Evolutionary conservation across 1,140 invertebrate genomes (phyloP), one percentile per base, ranked within the genome.

Genomic region (Helicoverpa armigera): DNA sequence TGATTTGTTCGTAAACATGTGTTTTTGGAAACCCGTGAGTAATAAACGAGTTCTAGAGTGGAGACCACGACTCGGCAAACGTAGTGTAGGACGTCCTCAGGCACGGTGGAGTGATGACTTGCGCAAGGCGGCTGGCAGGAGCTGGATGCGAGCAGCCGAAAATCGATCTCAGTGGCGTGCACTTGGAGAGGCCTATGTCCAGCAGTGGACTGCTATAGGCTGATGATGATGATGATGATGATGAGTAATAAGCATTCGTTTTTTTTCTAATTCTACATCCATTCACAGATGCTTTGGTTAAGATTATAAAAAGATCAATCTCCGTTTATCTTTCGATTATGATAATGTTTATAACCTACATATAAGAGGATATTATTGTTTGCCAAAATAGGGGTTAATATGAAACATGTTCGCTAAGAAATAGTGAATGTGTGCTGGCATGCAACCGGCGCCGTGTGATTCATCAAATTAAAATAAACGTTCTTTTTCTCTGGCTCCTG

Each of bases 391-490:
- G 74, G 80, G 80, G 79, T 80, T 82, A 80, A 85, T 81, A 87
- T 84, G 76, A 87, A 86, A 81, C 83, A 83, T 63, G 83, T 80
- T 84, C 56, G 56, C 53, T 35, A 79, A 69, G 18, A 48, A 79
- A 69, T 79, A 70, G 77, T 65, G 61, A 43, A 53, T 67, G 82
- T 83, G 82, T 77, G 84, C 51, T 84, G 86, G 85, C 85, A 69
- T 13, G 82, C 82, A 83, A 53, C 81, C 43, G 67, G 53, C 56
- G 53, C 56, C 31, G 29, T 43, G 23, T 75, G 92, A 94, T 89
- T 94, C 91, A 94, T 78, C 70, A 87, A 79, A 89, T 91, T 70
- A 87, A 92, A 94, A 92, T 94, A 92, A 91, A 90, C 85, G 61
- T 18, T 86, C 81, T 83, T 87, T 88, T 87, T 90, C 87, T 89